Percentiles rank a stretch among this genome's conserved stretches.
phyloP scores from a whole-genome alignment of 2,797 vertebrate species.

The Bovichtus variegatus region DNA sequence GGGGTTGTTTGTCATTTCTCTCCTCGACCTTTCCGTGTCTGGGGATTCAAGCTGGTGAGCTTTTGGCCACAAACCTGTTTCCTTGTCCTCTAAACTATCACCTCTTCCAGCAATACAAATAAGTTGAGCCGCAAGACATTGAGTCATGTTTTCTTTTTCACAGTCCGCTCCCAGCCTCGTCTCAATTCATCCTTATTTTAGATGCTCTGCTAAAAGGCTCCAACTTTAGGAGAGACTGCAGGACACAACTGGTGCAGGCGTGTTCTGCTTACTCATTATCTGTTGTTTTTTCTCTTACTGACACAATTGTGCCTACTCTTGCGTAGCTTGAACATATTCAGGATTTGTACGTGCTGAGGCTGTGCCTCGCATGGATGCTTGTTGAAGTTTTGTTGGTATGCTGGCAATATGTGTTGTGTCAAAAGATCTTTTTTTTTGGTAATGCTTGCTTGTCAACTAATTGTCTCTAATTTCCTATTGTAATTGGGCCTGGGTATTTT shows the following conservation, averaged over 20 bases:
- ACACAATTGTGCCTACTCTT: background rate
- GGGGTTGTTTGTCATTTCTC: constrained; percentile 12
- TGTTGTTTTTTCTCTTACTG: background rate
- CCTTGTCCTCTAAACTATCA: constrained; percentile 13
- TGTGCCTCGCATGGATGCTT: background rate
- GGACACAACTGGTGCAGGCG: constrained; percentile 34
- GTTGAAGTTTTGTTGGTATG: constrained; percentile 28
- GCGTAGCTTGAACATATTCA: background rate
- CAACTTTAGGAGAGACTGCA: constrained; percentile 20
- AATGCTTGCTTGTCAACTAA: background rate
- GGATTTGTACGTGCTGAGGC: background rate
- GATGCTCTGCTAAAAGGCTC: constrained; percentile 13
- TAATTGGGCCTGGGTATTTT: background rate
- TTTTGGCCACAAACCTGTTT: constrained; percentile 7
- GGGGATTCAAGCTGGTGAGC: constrained; percentile 25
- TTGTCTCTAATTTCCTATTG: too few relatives aligned
- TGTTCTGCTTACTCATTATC: constrained; percentile 23
- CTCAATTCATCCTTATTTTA: constrained; percentile 57
- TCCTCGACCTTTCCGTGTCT: background rate
- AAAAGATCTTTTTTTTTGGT: background rate
- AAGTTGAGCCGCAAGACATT: constrained; percentile 22
- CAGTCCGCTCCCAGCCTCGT: background rate
- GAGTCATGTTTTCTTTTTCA: constrained; percentile 62
- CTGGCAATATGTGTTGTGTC: background rate
- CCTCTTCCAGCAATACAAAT: constrained; percentile 29